Base-by-base conservation (phyloP, 1,140 invertebrate species). In the Pomacea maculata region DNA sequence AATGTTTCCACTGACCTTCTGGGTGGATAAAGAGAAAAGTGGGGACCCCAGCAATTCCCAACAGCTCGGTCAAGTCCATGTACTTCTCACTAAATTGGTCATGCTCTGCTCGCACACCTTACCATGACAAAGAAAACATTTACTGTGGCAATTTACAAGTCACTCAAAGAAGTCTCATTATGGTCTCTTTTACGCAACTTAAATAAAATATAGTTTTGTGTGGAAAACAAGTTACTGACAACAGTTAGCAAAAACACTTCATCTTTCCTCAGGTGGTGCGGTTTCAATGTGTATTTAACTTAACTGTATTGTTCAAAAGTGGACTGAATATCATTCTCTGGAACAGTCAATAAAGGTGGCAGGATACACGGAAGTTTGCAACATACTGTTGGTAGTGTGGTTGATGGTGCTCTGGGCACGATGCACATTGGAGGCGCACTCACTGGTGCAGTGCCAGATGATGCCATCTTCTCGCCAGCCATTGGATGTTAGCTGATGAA, bases 1-100 rank as follows among this genome's bases (percentile, higher is more conserved):
- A 61, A 70, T 11, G 63, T 9, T 61, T 80, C 29, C 6, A 84
- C 83, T 83, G 83, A 91, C 90, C 87, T 79, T 89, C 86, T 72
- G 87, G 87, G 76, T 90, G 89, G 25, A 91, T 86, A 76, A 91
- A 85, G 17, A 91, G 82, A 67, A 91, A 83, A 17, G 89, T 89
- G 10, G 90, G 90, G 19, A 91, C 89, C 3, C 90, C 90, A 75
- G 86, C 85, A 80, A 89, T 87, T 34, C 89, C 87, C 34, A 89
- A 84, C 17, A 88, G 81, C 67, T 88, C 89, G 72, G 88, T 88
- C 80, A 90, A 70, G 75, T 88, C 89, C 71, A 87, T 84, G 75
- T 84, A 79, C 29, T 84, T 84, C 74, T 86, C 84, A 68, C 80
- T 80, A 19, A 76, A 78, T 8, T 77, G 68, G n/a, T 87, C 85